These are phyloP conservation scores for Malurus alboscapulatus DNA, from an alignment of 2,113 vertebrate species.

Conservation along the genomic window DNA sequence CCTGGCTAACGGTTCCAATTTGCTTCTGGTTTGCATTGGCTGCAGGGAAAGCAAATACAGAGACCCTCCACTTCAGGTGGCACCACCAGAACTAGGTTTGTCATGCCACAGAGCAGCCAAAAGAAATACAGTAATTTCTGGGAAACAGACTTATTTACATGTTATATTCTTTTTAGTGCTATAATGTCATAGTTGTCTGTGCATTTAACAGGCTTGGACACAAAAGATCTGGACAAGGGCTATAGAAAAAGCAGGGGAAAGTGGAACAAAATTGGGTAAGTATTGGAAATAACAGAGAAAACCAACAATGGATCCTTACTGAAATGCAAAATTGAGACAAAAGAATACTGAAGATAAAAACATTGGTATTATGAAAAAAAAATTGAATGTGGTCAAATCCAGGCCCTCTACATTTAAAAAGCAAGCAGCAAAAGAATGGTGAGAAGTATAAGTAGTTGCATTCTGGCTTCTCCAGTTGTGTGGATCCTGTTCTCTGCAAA, in stretches of 20 bases:
- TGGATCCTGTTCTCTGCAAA: neutral
- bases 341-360: neutral
- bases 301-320: neutral
- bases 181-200: neutral
- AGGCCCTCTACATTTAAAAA: neutral
- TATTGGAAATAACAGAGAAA: neutral
- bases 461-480: neutral
- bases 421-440: neutral
- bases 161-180: neutral
- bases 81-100: neutral
- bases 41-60: conserved; percentile 28
- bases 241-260: neutral
- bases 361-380: neutral
- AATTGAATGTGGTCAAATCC: neutral
- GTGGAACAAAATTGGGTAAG: neutral
- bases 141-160: conserved; percentile 16
- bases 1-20: neutral
- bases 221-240: neutral
- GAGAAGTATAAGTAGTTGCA: neutral
- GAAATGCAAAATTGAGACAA: neutral
- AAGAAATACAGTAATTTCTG: conserved; percentile 18
- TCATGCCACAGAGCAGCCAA: neutral
- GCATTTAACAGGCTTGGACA: neutral
- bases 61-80: conserved; percentile 9
- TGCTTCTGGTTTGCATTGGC: conserved; percentile 34